These are phyloP conservation scores for Palythoa grandis DNA, from an alignment of 92 coral and sea anemone species.

Conservation along the genomic window DNA sequence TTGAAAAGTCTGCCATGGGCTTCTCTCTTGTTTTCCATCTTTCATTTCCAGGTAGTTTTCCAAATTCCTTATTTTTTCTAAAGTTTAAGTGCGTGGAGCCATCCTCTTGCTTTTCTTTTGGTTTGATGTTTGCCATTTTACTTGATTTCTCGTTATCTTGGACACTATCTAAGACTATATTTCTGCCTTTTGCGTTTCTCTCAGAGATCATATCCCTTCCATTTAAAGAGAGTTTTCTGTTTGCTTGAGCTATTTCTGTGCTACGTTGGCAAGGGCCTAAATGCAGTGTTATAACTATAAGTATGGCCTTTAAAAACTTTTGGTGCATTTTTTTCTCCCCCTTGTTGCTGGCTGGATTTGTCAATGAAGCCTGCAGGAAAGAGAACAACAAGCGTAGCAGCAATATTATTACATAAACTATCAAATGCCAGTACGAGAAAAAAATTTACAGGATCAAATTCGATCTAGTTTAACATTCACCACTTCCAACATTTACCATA, in stretches of 20 bases:
- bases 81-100: not conserved
- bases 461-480: no score
- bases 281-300: slow-evolving; percentile 10
- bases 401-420: no score
- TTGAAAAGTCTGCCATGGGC: not conserved
- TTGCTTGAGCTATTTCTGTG: not conserved
- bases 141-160: not conserved
- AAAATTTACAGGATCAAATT: no score
- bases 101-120: not conserved
- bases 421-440: no score
- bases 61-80: not conserved
- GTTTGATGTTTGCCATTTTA: not conserved
- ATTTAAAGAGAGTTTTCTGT: not conserved
- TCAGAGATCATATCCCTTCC: not conserved
- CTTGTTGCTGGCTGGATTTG: not conserved
- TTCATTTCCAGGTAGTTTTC: not conserved
- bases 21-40: not conserved
- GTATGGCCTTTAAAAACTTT: not conserved
- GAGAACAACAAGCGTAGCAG: no score
- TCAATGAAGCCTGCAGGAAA: not conserved
- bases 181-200: not conserved
- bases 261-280: not conserved
- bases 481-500: no score
- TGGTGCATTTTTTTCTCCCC: not conserved
- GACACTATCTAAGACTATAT: not conserved